Evolutionary conservation across 2,797 vertebrate genomes (phyloP).

Genomic region (Cichlasoma orientale): DNA sequence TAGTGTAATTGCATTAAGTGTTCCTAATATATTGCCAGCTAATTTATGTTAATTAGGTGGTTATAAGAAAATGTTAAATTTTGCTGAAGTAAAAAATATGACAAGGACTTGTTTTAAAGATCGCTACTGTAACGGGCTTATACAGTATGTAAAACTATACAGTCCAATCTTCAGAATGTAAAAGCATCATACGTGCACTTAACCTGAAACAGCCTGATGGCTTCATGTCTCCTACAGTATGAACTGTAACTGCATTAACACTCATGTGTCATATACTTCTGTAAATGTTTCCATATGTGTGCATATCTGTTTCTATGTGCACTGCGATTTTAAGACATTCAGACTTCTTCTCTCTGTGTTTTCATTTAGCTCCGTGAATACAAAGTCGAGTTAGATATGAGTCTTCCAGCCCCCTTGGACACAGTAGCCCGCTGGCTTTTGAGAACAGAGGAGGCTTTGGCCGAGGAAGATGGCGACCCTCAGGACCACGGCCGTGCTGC

Average conservation of each 20-base stretch:
- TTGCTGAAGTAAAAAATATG: too few species aligned
- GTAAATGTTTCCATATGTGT: background rate
- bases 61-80: background rate
- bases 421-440: constrained; percentile 86
- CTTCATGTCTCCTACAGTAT: background rate
- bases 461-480: constrained; percentile 77
- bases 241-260: too few species aligned
- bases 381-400: constrained; percentile 81
- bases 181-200: background rate
- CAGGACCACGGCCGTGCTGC: constrained; percentile 80
- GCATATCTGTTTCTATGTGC: background rate
- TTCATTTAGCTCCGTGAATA: constrained; percentile 82
- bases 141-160: background rate
- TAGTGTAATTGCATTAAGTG: too few species aligned
- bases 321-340: background rate
- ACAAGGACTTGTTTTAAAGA: too few species aligned
- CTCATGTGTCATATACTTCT: background rate
- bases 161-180: too few species aligned
- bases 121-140: too few species aligned
- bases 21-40: too few species aligned
- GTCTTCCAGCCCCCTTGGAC: constrained; percentile 84
- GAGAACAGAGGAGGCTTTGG: constrained; percentile 79
- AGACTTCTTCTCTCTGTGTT: background rate
- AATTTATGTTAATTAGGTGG: too few species aligned
- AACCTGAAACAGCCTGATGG: background rate